Evolutionary conservation across 2,888 invertebrate genomes (phyloP).

Genomic region (Allophyes oxyacanthae): DNA sequence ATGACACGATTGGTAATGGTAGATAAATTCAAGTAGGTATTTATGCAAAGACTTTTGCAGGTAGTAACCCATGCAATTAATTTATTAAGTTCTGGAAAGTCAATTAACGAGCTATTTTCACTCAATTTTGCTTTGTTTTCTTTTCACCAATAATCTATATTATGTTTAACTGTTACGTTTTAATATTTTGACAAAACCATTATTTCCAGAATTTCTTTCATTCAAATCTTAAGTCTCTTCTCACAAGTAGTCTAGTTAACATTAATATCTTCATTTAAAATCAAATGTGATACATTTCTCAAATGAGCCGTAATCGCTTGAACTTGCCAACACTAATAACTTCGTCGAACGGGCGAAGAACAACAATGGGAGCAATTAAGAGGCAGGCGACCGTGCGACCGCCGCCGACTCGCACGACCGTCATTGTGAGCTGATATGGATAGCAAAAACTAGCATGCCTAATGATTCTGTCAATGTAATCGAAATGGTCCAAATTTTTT

Average conservation of each 20-base stretch:
- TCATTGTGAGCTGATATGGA: conserved; percentile 36
- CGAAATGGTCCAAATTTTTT: conserved; percentile 19
- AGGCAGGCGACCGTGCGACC: conserved; percentile 58
- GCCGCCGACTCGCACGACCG: conserved; percentile 34
- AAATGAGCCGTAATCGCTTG: conserved; percentile 45
- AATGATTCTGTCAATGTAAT: conserved; percentile 27
- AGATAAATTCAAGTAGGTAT: too few species aligned
- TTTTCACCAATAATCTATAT: too few species aligned
- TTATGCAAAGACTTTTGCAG: too few species aligned
- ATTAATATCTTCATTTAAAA: conserved; percentile 10
- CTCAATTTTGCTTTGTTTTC: too few species aligned
- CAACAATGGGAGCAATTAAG: conserved; percentile 62
- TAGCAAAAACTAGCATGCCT: conserved; percentile 39
- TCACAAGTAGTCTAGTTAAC: neutral
- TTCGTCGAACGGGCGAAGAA: conserved; percentile 41
- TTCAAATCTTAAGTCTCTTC: neutral
- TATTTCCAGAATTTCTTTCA: too few species aligned
- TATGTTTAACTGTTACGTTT: too few species aligned
- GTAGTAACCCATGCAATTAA: too few species aligned
- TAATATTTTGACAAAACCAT: too few species aligned
- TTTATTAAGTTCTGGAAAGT: too few species aligned
- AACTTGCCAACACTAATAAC: conserved; percentile 54
- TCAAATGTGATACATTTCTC: conserved; percentile 21
- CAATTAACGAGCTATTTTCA: too few species aligned
- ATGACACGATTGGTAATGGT: too few species aligned